Conservation (phyloP, 2,888 invertebrate genomes). For the Heliconius hortense region DNA sequence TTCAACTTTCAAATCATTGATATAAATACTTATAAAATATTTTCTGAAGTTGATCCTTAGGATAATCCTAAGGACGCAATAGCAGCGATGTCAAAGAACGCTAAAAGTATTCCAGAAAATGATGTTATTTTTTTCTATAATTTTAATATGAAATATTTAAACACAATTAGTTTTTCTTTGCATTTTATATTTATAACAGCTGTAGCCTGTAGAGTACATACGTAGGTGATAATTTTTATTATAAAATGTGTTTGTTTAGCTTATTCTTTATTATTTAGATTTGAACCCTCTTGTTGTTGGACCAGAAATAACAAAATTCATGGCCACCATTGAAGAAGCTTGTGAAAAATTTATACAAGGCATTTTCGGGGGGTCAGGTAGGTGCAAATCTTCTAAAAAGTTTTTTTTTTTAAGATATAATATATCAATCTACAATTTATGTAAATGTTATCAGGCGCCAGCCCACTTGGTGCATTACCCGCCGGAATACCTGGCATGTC, state of each 20-base stretch:
- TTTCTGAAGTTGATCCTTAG: constrained; percentile 1
- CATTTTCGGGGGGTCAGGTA: not conserved
- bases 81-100: not conserved
- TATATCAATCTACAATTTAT: not conserved
- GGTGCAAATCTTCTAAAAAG: not conserved
- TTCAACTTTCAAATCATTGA: not conserved
- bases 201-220: not conserved
- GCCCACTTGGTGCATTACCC: not conserved
- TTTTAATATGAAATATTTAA: not conserved
- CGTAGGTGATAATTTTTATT: not conserved
- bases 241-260: not conserved
- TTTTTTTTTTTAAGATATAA: not conserved
- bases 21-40: not conserved
- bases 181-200: not conserved
- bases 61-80: not conserved
- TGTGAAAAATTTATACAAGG: not conserved
- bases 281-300: not conserved
- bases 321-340: constrained; percentile 3
- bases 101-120: not conserved
- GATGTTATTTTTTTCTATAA: not conserved
- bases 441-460: not conserved
- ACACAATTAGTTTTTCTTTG: not conserved
- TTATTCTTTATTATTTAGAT: not conserved
- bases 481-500: constrained; percentile 3
- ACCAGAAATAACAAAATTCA: not conserved